phyloP scores from a whole-genome alignment of 2,113 vertebrate species.

The Phalacrocorax brasilianus region DNA sequence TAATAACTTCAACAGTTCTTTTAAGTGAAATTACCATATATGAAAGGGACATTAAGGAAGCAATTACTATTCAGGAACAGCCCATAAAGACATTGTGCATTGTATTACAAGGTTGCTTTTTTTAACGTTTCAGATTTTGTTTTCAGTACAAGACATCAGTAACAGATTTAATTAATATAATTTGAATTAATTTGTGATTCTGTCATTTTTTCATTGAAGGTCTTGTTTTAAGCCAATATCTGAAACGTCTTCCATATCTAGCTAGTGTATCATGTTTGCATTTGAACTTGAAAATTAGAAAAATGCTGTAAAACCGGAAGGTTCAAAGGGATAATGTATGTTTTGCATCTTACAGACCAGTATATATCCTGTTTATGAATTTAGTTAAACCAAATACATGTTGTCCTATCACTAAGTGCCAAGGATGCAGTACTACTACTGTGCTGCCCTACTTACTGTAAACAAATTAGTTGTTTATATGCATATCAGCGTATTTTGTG shows the following conservation, averaged over 20 bases:
- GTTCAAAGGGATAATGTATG: conserved; percentile 70
- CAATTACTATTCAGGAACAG: conserved; percentile 21
- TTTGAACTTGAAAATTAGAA: conserved; percentile 55
- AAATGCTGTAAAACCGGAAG: conserved; percentile 57
- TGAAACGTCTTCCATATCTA: conserved; percentile 38
- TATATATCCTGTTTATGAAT: conserved; percentile 54
- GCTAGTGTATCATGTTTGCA: conserved; percentile 20
- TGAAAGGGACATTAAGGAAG: conserved; percentile 19
- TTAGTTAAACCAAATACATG: conserved; percentile 69
- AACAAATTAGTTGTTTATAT: conserved; percentile 42
- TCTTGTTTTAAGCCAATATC: conserved; percentile 41
- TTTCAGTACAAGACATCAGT: conserved; percentile 4
- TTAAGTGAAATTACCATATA: not conserved
- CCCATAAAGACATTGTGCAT: not conserved
- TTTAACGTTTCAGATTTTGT: conserved; percentile 33
- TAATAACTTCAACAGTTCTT: not conserved
- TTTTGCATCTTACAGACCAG: conserved; percentile 56
- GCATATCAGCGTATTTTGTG: conserved; percentile 61
- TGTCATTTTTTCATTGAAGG: conserved; percentile 11
- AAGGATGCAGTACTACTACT: conserved; percentile 40
- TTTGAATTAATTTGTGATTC: not conserved
- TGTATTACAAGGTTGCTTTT: not conserved
- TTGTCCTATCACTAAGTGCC: conserved; percentile 76
- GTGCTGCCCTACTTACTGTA: conserved; percentile 40
- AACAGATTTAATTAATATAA: not conserved